Base-by-base conservation (phyloP, 2,797 vertebrate species). In the Brotula barbata region DNA sequence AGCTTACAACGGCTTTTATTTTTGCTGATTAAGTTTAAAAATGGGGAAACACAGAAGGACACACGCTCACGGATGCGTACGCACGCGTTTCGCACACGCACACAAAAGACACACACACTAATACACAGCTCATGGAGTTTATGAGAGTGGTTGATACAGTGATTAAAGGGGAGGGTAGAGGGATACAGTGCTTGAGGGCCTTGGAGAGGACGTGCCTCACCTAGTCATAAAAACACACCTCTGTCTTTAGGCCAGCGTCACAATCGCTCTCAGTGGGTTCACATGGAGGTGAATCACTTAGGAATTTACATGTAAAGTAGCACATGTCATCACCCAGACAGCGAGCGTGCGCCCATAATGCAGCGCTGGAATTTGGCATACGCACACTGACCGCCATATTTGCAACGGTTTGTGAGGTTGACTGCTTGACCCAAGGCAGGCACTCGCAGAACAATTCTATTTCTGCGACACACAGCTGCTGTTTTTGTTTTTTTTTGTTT, bases 21-120 rank as follows among this genome's bases (percentile, higher is more conserved):
- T 93, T 89, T 92, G 92, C 92, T 93, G 91, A 92, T 93, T 91
- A 89, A 78, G 91, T 89, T 85, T 86, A 90, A 92, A 92, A 92
- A 89, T 41, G 75, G 75, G 85, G 82, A 89, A 90, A 88, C 83
- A 86, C 81, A 78, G 82, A 88, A 90, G 88, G 89, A 87, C 87
- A 83, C 82, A 58, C 62, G 69, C 80, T 74, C 78, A 71, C 44
- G 31, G 66, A 61, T 52, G 63, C 70, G 63, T 67, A 67, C 45
- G 43, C 78, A 67, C 19, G 15, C 58, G 60, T 58, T 40, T 47
- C 44, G 17, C 22, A 52, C 66, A 65, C 67, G 41, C 64, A 64
- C 65, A 46, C 63, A 55, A 43, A 21, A 21, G 36, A 25, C 25
- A 67, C 55, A 70, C 74, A 65, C 78, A 70, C 60, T 68, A 55